Base-by-base conservation (phyloP, 2,888 invertebrate genomes). In the Ennomos quercinarius region DNA sequence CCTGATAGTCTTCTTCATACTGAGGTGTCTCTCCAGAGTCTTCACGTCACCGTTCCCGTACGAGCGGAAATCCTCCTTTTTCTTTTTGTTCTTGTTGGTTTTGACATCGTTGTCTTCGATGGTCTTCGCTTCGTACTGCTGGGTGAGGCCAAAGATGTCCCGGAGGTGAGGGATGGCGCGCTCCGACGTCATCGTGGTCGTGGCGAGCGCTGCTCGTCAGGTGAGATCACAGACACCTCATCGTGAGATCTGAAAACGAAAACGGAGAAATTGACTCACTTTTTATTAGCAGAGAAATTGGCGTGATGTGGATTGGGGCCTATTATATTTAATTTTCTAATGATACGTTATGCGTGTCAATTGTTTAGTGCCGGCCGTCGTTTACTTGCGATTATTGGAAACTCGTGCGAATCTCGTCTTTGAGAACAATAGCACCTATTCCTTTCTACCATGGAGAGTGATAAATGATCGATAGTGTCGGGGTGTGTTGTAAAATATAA, bases 1-100 rank as follows among this genome's bases (percentile, higher is more conserved):
- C 71, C 96, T 90, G 70, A 97, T 96, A 12, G 96, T 97, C 82
- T 97, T 97, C 91, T 97, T 97, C 97, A 97, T 97, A 80, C 96
- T 96, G 74, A 97, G 93, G 84, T 97, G 96, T 71, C 96, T 91
- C 78, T 97, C 97, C 42, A 97, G 85, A 13, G 96, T 96, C 76
- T 95, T 95, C 43, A 95, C 95, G 80, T 95, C 95, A 50, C 94
- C 95, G 75, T 95, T 95, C 10, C 94, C 91, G 71, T 94, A 91
- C 2, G 94, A 93, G 78, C 95, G 95, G 84, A 93, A 95, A 79
- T 96, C 95, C 68, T 96, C 95, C 76, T 95, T 95, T 74, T 94
- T 94, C 74, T 94, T 94, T 78, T 93, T 94, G 63, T 84, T 80
- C 80, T 94, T 95, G 76, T 94, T 94, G 68, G 88, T 90, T 78